A percentile compares a stretch with the other conserved stretches of the same genome.
phyloP scores from a whole-genome alignment of 1,140 invertebrate genomes.

The Gonatopus flavifemur region DNA sequence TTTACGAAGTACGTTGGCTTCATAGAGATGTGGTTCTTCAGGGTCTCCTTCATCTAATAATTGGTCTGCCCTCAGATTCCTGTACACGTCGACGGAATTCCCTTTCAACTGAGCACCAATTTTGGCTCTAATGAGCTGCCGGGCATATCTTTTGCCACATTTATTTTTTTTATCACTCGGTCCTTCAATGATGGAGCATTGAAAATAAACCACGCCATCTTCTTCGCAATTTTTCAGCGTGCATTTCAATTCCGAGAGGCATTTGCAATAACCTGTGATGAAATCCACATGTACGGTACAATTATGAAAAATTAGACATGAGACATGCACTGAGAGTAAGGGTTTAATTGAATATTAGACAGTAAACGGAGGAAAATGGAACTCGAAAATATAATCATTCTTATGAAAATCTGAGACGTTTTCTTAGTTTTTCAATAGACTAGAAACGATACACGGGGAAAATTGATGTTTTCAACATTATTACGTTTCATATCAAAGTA shows the following conservation, averaged over 20 bases:
- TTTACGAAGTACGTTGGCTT: slow-evolving; percentile 2
- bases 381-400: no score
- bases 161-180: background rate
- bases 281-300: background rate
- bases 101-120: background rate
- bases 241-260: background rate
- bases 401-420: no score
- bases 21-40: slow-evolving; percentile 17
- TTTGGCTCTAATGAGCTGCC: background rate
- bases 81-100: slow-evolving; percentile 5
- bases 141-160: slow-evolving; percentile 10
- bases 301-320: no score
- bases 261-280: background rate
- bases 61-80: slow-evolving; percentile 10
- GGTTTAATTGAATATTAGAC: no score
- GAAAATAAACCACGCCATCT: background rate
- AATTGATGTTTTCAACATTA: no score
- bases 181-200: background rate
- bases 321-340: no score
- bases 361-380: no score
- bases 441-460: no score
- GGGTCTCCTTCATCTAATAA: slow-evolving; percentile 21
- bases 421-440: no score
- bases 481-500: no score
- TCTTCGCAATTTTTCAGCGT: background rate